Conservation (phyloP, 2,797 vertebrate genomes). For the Pteropus rufus region DNA sequence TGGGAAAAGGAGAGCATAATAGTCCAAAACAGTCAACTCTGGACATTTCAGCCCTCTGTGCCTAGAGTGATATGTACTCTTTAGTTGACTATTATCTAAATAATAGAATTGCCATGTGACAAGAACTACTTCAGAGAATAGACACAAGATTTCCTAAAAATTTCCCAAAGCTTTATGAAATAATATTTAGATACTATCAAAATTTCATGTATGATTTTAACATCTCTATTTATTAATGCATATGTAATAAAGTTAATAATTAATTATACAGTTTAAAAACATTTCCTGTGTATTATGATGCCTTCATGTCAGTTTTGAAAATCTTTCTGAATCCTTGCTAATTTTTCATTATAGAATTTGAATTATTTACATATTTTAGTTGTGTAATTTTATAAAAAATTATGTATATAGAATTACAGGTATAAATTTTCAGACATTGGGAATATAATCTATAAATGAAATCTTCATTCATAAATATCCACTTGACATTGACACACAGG, state of each 20-base stretch:
- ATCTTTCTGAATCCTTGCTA: not conserved
- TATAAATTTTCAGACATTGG: not conserved
- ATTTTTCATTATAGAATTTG: not conserved
- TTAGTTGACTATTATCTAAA: not conserved
- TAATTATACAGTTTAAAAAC: not conserved
- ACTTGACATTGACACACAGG: not conserved
- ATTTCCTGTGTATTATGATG: not conserved
- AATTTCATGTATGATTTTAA: not conserved
- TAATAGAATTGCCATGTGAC: not conserved
- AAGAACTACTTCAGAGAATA: not conserved
- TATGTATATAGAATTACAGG: not conserved
- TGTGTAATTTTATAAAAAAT: not conserved
- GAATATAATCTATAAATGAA: not conserved
- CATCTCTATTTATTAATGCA: not conserved
- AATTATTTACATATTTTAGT: not conserved
- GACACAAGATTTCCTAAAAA: not conserved
- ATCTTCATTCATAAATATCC: not conserved
- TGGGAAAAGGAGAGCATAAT: not conserved
- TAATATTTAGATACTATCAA: not conserved
- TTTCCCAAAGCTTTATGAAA: not conserved
- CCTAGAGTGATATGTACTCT: not conserved
- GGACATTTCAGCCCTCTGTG: not conserved
- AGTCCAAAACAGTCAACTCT: not conserved
- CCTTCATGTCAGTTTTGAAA: not conserved
- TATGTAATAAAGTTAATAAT: not conserved